Conservation (phyloP, 2,888 invertebrate genomes). For the Caenorhabditis sp. region DNA sequence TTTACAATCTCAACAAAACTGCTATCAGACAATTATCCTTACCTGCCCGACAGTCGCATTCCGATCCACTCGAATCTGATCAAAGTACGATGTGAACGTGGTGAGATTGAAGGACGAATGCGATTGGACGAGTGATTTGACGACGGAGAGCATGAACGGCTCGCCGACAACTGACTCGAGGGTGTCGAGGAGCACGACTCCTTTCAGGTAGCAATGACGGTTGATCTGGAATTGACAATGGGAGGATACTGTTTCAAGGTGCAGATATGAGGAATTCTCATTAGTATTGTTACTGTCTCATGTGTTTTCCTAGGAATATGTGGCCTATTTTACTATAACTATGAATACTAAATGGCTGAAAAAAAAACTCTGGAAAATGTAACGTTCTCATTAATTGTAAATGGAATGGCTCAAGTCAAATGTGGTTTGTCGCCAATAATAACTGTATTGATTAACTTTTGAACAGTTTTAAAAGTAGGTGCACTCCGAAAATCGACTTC, state of each 20-base stretch:
- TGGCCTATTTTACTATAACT: no score
- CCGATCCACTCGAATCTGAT: constrained; percentile 63
- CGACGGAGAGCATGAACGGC: constrained; percentile 70
- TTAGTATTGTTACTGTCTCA: no score
- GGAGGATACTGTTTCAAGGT: not conserved
- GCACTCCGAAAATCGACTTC: no score
- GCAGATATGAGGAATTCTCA: not conserved
- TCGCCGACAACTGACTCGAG: constrained; percentile 77
- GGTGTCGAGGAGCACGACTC: constrained; percentile 76
- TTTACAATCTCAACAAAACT: no score
- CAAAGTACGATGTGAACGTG: constrained; percentile 68
- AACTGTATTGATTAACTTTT: no score
- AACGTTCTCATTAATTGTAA: no score
- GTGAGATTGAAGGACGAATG: constrained; percentile 66
- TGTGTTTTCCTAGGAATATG: no score
- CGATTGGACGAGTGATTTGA: constrained; percentile 63
- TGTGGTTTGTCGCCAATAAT: no score
- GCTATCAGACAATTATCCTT: not conserved
- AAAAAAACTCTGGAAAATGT: no score
- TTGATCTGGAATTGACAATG: constrained; percentile 68
- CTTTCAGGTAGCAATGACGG: constrained; percentile 80
- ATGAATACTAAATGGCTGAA: no score
- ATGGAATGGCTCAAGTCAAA: no score
- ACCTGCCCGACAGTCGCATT: constrained; percentile 71
- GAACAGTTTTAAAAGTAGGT: no score